These are phyloP conservation scores for Diprion similis DNA, from an alignment of 1,140 invertebrate genomes.

Conservation along the genomic window DNA sequence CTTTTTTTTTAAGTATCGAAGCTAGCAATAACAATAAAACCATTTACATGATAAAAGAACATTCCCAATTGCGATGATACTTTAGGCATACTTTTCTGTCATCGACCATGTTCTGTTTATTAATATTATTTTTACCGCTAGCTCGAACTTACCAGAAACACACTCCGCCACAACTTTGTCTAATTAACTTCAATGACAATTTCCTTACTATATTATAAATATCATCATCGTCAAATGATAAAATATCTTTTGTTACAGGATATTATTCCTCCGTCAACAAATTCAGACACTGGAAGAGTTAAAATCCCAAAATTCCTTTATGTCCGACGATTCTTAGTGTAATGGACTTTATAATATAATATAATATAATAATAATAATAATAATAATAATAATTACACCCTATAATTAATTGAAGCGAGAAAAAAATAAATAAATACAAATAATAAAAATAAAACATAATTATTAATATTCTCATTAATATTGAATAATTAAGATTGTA, in stretches of 20 bases:
- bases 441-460: constrained; percentile 40
- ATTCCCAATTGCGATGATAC: background rate
- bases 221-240: background rate
- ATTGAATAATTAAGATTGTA: constrained; percentile 64
- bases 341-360: constrained; percentile 59
- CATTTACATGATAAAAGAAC: background rate
- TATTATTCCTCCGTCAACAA: constrained; percentile 90
- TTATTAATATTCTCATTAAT: constrained; percentile 65
- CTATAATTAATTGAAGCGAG: constrained; percentile 62
- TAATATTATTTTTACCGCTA: background rate
- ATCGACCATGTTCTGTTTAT: constrained; percentile 11
- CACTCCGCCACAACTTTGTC: background rate
- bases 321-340: constrained; percentile 78
- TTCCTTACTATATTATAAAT: constrained; percentile 7
- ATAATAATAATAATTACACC: constrained; percentile 57
- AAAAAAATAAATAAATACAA: constrained; percentile 52
- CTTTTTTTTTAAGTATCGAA: constrained; percentile 16
- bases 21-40: constrained; percentile 9
- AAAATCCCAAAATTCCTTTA: constrained; percentile 92
- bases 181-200: background rate
- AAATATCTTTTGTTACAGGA: constrained; percentile 66
- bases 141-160: background rate
- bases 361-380: constrained; percentile 22
- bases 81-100: background rate
- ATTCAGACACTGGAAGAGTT: constrained; percentile 87